Base-by-base conservation (phyloP, 2,888 invertebrate species). In the Microplitis deprimator region DNA sequence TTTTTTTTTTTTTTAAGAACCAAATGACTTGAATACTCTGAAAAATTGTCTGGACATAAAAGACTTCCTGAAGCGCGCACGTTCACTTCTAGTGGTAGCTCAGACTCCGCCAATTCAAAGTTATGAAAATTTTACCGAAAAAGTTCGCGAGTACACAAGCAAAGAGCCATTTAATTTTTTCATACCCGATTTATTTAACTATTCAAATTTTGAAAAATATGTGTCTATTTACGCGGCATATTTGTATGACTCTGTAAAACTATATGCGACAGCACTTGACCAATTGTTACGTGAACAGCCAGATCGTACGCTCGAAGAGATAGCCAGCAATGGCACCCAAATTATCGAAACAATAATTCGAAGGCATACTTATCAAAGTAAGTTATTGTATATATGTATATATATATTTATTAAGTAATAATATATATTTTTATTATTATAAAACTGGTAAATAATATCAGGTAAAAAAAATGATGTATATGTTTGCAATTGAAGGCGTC, bases 211-310 rank as follows among this genome's bases (percentile, higher is more conserved):
- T 78, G 87, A 87, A 81, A 91, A 90, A 95, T 95, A 94, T 89
- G 95, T 97, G 67, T 95, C 96, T 62, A 95, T 97, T 83, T 96
- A 96, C 89, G 98, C 98, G 77, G 97, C 97, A 65, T 97, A 98
- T 90, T 92, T 97, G 82, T 98, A 98, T 90, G 98, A 99, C 91
- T 96, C 98, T 1, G 96, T 98, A 61, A 94, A 94, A 88, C 91
- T 98, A 50, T 99, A 98, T 89, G 97, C 98, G 29, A 92, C 92
- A 82, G 98, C 98, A 1, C 91, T 98, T 82, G 93, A 96, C 85
- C 92, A 94, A 84, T 91, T 97, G 67, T 90, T 97, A 77, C 85
- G 88, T 8, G 91, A 92, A 76, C 91, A 92, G 79, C 94, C 94
- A 62, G 92, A 94, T 76, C 90, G 91, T 29, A 92, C 93, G 81